Evolutionary conservation across 92 coral and sea anemone species (phyloP), one percentile per base, ranked within the genome.

Genomic region (Epizoanthus ramosus): DNA sequence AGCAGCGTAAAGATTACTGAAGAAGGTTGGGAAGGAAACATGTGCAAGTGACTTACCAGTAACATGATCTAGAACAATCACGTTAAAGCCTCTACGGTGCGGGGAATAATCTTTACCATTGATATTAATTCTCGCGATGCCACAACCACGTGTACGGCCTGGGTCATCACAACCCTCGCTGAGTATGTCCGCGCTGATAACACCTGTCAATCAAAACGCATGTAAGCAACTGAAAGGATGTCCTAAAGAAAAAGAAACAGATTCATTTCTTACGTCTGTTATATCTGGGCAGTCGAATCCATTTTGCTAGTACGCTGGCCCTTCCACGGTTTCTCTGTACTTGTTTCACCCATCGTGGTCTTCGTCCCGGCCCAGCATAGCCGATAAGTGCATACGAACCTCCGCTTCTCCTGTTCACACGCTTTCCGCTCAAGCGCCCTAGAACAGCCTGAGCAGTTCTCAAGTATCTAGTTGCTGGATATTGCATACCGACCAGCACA

Each of bases 31-130:
- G 16, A 50, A 50, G 56, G 47, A 18, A 71, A 57, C 10, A 16
- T 1, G 15, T 24, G 28, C 33, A 28, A 41, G 10, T 18, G 53
- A 75, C 80, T 16, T 75, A 75, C 80, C 80, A 57, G 80, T 19
- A 15, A 31, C 6, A 8, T 57, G 67, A 17, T 75, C 80, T 18
- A 75, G 18, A 9, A 57, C 24, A 13, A 75, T 52, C n/a, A 57
- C 18, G 68, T 75, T 75, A 6, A 52, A 75, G 58, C 80, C 80
- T 56, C 67, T 75, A 15, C 68, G 53, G 7, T 17, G 6, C 2
- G 17, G 67, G n/a, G 80, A 75, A 68, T 25, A 75, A n/a, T 58
- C 22, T 15, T 23, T 54, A n/a, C 80, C 80, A 58, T 75, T 75
- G 80, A 75, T 18, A 25, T 37, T 31, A 75, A 75, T 75, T 14